Percentiles rank a stretch among this genome's conserved stretches.
Evolutionary conservation across 2,113 vertebrate genomes (phyloP).

Genomic region (Nothocercus nigrocapillus): DNA sequence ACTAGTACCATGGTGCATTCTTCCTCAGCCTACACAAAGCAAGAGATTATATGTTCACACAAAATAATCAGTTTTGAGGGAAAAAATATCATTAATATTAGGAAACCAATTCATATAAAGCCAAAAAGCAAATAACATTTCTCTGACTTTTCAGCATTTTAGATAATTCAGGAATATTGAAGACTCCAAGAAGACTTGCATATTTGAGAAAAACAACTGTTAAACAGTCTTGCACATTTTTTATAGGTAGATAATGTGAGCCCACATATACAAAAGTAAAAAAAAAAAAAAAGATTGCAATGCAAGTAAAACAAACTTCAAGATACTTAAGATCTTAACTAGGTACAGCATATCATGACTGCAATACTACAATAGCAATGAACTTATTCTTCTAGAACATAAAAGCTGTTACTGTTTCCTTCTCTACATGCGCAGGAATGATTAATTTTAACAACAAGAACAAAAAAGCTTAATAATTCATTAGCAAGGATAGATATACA

Average conservation of each 20-base stretch:
- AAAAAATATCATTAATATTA: not conserved
- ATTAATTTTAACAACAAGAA: not conserved
- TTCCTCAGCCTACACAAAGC: not conserved
- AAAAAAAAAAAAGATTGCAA: not conserved
- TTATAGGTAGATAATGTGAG: not conserved
- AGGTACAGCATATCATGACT: not conserved
- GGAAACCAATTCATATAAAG: not conserved
- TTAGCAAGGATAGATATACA: not conserved
- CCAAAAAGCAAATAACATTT: not conserved
- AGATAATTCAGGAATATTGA: not conserved
- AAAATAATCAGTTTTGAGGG: not conserved
- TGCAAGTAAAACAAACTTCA: not conserved
- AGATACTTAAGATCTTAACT: not conserved
- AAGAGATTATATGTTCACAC: not conserved
- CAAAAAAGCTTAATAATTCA: not conserved
- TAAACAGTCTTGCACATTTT: not conserved
- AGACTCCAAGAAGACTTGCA: not conserved
- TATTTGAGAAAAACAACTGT: not conserved
- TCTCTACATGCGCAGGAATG: not conserved
- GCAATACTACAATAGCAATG: not conserved
- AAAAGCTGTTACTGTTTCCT: not conserved
- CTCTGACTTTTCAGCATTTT: not conserved
- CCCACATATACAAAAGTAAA: not conserved
- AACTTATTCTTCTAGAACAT: not conserved
- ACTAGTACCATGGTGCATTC: not conserved